These are phyloP conservation scores for Henricia sp. DNA, from an alignment of 53 echinoderm and acorn worm genomes.

Conservation along the genomic window DNA sequence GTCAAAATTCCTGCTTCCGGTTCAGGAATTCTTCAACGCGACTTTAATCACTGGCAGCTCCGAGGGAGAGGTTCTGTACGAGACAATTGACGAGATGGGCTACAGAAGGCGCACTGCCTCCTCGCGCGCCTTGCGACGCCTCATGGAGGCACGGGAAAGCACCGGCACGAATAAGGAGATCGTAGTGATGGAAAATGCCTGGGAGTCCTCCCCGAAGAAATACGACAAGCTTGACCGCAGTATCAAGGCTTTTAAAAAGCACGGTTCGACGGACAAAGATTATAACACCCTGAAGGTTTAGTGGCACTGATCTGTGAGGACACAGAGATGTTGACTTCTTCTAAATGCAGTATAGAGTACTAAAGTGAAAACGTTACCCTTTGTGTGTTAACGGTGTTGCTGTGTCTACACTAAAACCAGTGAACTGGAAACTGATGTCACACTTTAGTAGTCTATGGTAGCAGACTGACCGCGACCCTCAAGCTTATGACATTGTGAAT, in stretches of 20 bases:
- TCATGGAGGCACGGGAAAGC: constrained; percentile 37
- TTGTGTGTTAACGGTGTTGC: no score
- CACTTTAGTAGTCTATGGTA: background rate
- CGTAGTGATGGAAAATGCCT: constrained; percentile 36
- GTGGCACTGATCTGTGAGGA: background rate
- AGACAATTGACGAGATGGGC: constrained; percentile 59
- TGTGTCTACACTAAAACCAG: no score
- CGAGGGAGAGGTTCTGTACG: constrained; percentile 26
- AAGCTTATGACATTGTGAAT: background rate
- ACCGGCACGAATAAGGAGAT: constrained; percentile 8
- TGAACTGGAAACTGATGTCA: no score
- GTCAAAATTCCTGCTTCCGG: constrained; percentile 32
- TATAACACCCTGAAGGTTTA: constrained; percentile 33
- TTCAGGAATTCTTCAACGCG: constrained; percentile 50
- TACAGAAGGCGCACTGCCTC: constrained; percentile 51
- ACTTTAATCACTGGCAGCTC: constrained; percentile 4
- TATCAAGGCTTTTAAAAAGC: constrained; percentile 14
- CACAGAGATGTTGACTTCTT: background rate
- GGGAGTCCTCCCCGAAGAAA: constrained; percentile 18
- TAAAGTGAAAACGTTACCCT: no score
- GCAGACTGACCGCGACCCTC: background rate
- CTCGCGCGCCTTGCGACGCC: constrained; percentile 17
- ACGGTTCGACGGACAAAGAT: constrained; percentile 8
- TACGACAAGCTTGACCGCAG: constrained; percentile 52
- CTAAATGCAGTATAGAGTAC: background rate